A percentile compares a stretch with the other conserved stretches of the same genome.
Conservation (phyloP, 2,888 invertebrate species). For the Thecocarcelia acutangulata region DNA sequence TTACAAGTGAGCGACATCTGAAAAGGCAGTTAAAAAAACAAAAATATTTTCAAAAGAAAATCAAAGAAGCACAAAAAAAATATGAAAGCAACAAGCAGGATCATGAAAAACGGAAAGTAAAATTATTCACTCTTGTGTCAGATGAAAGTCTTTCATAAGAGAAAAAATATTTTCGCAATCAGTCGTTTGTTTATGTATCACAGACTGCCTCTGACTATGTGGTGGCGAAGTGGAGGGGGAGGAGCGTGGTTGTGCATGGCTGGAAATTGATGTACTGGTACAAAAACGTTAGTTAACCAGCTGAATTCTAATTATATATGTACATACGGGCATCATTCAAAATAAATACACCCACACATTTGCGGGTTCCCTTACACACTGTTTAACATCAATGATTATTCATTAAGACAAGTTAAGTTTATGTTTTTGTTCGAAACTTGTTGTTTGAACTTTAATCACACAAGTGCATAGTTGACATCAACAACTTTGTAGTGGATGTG, state of each 20-base stretch:
- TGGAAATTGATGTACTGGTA: not conserved
- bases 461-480: conserved; percentile 4
- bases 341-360: conserved; percentile 26
- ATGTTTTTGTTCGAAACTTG: conserved; percentile 12
- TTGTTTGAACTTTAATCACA: conserved; percentile 20
- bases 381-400: conserved; percentile 52
- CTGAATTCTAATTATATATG: conserved; percentile 52
- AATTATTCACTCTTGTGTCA: conserved; percentile 25
- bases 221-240: too few relatives aligned
- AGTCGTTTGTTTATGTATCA: not conserved
- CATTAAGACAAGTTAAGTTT: conserved; percentile 26
- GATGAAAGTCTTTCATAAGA: not conserved
- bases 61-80: conserved; percentile 16
- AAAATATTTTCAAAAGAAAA: conserved; percentile 13
- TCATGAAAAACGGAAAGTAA: not conserved
- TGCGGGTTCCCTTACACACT: conserved; percentile 37
- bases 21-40: conserved; percentile 22
- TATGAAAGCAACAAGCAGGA: conserved; percentile 12
- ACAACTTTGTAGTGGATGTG: not conserved
- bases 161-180: too few relatives aligned
- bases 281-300: not conserved
- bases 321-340: conserved; percentile 39
- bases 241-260: not conserved
- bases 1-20: not conserved
- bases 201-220: too few relatives aligned